Conservation (phyloP, 2,113 vertebrate species). For the Coptodon rendalli region DNA sequence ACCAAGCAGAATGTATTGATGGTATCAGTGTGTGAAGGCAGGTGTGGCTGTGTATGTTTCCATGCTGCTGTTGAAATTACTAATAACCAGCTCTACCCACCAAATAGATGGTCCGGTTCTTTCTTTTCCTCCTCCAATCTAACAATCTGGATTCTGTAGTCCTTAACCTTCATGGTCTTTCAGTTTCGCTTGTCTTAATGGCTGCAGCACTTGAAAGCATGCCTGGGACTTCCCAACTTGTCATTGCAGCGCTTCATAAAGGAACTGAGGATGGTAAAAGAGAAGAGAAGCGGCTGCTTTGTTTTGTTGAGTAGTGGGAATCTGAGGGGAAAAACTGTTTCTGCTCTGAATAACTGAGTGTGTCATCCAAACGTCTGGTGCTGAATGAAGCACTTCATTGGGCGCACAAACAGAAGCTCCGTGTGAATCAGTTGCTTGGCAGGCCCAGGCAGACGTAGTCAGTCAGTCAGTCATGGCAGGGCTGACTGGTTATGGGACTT, state of each 20-base stretch:
- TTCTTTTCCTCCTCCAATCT: background rate
- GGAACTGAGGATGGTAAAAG: background rate
- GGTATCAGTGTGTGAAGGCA: background rate
- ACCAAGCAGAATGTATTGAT: background rate
- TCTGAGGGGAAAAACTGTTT: background rate
- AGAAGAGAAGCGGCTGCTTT: background rate
- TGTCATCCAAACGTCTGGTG: background rate
- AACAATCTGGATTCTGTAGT: background rate
- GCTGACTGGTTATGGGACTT: slow-evolving; percentile 30
- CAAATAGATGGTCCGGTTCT: background rate
- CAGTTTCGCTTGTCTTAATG: background rate
- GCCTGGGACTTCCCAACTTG: background rate
- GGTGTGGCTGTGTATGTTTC: background rate
- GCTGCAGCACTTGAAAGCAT: background rate
- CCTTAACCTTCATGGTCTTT: background rate
- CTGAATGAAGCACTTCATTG: slow-evolving; percentile 5
- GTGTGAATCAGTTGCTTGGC: slow-evolving; percentile 12
- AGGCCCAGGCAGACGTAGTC: background rate
- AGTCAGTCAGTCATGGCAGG: background rate
- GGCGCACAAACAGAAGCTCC: background rate
- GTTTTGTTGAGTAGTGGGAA: background rate
- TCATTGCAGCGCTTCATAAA: background rate
- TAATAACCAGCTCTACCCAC: background rate
- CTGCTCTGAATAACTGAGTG: background rate
- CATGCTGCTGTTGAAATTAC: background rate